phyloP scores from a whole-genome alignment of 2,888 invertebrate genomes.

The Polyploca ridens region DNA sequence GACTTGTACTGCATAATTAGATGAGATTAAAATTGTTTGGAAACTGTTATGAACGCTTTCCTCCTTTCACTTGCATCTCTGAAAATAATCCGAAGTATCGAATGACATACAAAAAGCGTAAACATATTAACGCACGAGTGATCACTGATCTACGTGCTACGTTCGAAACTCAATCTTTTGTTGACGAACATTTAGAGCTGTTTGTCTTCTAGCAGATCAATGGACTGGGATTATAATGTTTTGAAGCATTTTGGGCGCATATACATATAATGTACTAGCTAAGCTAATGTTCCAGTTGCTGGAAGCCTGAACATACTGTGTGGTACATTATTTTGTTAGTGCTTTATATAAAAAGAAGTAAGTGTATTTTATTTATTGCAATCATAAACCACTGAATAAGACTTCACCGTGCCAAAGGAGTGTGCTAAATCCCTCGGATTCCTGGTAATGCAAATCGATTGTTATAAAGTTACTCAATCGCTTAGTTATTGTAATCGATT shows the following conservation, averaged over 20 bases:
- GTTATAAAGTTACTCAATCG: background rate
- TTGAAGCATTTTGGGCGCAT: no score
- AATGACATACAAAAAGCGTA: conserved; percentile 36
- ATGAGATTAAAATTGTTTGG: no score
- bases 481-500: background rate
- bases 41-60: conserved; percentile 7
- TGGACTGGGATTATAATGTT: background rate
- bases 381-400: no score
- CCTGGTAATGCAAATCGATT: background rate
- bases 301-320: no score
- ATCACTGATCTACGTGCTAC: conserved; percentile 24
- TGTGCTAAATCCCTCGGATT: background rate
- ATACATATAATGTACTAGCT: no score
- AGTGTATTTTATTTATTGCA: no score
- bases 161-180: conserved; percentile 26
- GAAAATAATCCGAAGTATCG: conserved; percentile 22
- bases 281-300: no score
- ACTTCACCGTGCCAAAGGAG: background rate
- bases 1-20: no score
- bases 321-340: no score
- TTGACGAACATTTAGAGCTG: conserved; percentile 19
- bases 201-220: conserved; percentile 4
- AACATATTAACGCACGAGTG: conserved; percentile 21
- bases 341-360: background rate
- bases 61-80: conserved; percentile 15